Base-by-base conservation (phyloP, 2,797 vertebrate genomes). In the Zenarchopterus dispar region DNA sequence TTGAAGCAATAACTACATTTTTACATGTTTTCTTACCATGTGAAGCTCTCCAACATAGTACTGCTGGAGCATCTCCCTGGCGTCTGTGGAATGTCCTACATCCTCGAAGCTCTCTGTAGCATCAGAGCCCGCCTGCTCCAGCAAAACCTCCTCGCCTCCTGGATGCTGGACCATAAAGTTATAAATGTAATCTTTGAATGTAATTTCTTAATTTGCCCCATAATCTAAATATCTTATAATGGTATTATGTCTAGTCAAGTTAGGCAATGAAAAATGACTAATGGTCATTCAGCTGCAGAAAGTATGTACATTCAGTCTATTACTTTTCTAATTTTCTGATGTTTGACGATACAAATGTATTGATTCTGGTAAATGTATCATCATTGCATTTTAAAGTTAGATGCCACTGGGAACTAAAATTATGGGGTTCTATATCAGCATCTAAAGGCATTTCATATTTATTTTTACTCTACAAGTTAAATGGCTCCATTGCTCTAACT, bases 31-130 rank as follows among this genome's bases (percentile, higher is more conserved):
- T 63, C 73, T 84, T 93, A 99, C 97, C 95, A 94, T 91, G 62
- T 97, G 94, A 46, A 99, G 65, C 62, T 98, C 96, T 49, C 97
- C 98, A 1, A 99, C 79, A 56, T 91, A 95, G 89, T 95, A 98
- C 77, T 97, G 95, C 78, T 92, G 87, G 0, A 98, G 95, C 96
- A 99, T 97, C 53, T 98, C 96, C 77, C 95, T 93, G 80, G 97
- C 97, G 41, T 99, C 97, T 11, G 71, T 86, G 48, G 97, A 99
- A 80, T 99, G 97, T 10, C 97, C 97, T 1, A 99, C 97, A 49
- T 98, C 97, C 75, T 99, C 97, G 26, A 99, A 99, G 81, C 95
- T 96, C 88, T 98, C 97, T 0, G 96, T 97, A 50, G 95, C 96
- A 51, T 99, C 96, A 4, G 80, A 58, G 15, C 97, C 97, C 0